These are phyloP conservation scores for Enteromius trimaculatus DNA, from an alignment of 2,797 vertebrate genomes.

Conservation along the genomic window DNA sequence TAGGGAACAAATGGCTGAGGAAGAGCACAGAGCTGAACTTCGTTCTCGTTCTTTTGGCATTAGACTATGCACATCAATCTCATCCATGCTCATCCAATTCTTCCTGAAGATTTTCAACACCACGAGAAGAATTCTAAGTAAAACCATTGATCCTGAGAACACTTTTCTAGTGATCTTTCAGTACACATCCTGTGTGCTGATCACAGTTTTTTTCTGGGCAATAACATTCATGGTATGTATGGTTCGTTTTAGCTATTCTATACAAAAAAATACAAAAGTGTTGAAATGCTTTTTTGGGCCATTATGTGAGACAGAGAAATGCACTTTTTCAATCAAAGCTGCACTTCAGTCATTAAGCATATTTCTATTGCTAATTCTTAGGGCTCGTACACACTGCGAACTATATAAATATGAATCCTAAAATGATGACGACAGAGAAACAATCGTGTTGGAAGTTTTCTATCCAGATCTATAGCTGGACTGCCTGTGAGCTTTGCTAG, in stretches of 20 bases:
- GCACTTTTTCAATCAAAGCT: background rate
- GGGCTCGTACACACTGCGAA: too few relatives aligned
- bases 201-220: conserved; percentile 45
- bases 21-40: conserved; percentile 9
- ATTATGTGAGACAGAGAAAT: background rate
- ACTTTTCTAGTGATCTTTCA: conserved; percentile 40
- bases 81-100: background rate
- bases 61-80: conserved; percentile 15
- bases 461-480: too few relatives aligned
- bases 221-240: conserved; percentile 53
- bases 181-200: conserved; percentile 50
- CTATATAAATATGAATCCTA: too few relatives aligned
- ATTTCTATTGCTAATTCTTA: background rate
- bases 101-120: conserved; percentile 2
- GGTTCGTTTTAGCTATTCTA: background rate
- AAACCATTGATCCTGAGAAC: conserved; percentile 50
- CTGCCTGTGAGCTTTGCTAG: too few relatives aligned
- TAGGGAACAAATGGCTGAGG: conserved; percentile 21
- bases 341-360: background rate
- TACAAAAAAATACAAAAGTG: background rate
- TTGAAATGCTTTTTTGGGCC: background rate
- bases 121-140: conserved; percentile 31
- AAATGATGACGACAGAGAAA: too few relatives aligned
- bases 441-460: too few relatives aligned
- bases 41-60: background rate